phyloP scores from a whole-genome alignment of 2,797 vertebrate genomes.

The Scleropages formosus region DNA sequence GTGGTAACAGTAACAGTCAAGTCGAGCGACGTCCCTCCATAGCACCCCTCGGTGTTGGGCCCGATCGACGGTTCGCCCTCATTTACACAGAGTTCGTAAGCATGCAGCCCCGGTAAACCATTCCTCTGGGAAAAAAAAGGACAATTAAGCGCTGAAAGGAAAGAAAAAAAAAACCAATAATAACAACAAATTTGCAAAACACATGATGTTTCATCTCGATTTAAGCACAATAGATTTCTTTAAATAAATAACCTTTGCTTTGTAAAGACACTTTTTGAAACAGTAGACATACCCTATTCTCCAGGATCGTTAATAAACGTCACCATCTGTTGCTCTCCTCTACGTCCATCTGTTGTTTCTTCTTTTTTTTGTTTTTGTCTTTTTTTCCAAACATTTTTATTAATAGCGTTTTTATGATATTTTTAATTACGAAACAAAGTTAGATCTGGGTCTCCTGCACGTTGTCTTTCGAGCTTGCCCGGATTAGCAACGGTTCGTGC shows the following conservation, averaged over 20 bases:
- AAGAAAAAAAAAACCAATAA: slow-evolving; percentile 50
- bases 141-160: slow-evolving; percentile 81
- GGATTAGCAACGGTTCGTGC: slow-evolving; percentile 99
- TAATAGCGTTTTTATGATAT: slow-evolving; percentile 54
- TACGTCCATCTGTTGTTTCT: slow-evolving; percentile 50
- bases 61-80: no score
- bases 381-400: slow-evolving; percentile 56
- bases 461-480: slow-evolving; percentile 99
- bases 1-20: slow-evolving; percentile 38
- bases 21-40: slow-evolving; percentile 40
- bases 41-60: slow-evolving; percentile 46
- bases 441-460: slow-evolving; percentile 99
- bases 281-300: slow-evolving; percentile 96
- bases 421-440: slow-evolving; percentile 72
- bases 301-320: slow-evolving; percentile 87
- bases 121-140: slow-evolving; percentile 60
- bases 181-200: slow-evolving; percentile 86
- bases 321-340: slow-evolving; percentile 63
- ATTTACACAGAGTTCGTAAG: slow-evolving; percentile 79
- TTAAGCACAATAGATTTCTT: slow-evolving; percentile 98
- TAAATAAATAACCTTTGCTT: slow-evolving; percentile 99
- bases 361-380: no score
- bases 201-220: slow-evolving; percentile 89
- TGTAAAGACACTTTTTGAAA: slow-evolving; percentile 99
- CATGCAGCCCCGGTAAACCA: slow-evolving; percentile 77